A percentile compares a stretch with the other conserved stretches of the same genome.
These are phyloP conservation scores for Philopotamus ludificatus DNA, from an alignment of 1,140 invertebrate genomes.

Conservation along the genomic window DNA sequence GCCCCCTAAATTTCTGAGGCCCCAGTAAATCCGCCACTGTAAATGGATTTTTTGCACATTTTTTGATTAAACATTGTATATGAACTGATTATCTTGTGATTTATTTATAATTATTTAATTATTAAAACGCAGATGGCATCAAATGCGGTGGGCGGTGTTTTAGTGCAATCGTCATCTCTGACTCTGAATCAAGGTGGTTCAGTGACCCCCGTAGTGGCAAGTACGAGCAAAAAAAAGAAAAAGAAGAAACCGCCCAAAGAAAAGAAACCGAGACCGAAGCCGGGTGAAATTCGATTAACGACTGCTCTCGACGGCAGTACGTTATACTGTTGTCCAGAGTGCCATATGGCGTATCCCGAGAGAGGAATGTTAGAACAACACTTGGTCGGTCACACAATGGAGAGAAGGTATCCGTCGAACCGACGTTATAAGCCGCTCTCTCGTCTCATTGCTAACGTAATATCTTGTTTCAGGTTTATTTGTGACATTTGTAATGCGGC, in stretches of 20 bases:
- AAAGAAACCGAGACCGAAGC: constrained; percentile 76
- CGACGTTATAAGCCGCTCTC: not conserved
- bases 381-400: constrained; percentile 75
- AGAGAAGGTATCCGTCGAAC: constrained; percentile 61
- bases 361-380: constrained; percentile 78
- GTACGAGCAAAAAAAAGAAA: constrained; percentile 73
- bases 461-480: constrained; percentile 61
- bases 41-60: no score
- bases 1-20: no score
- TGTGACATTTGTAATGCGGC: constrained; percentile 85
- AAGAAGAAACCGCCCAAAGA: constrained; percentile 79
- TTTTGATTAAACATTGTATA: no score
- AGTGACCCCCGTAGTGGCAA: constrained; percentile 43
- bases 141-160: constrained; percentile 52
- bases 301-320: constrained; percentile 81
- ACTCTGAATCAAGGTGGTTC: constrained; percentile 56
- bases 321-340: constrained; percentile 81
- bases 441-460: not conserved
- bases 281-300: constrained; percentile 77
- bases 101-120: not conserved
- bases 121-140: constrained; percentile 46
- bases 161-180: constrained; percentile 59
- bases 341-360: constrained; percentile 83
- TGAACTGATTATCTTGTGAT: not conserved
- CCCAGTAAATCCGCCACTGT: no score